phyloP scores from a whole-genome alignment of 2,888 invertebrate genomes.

The Anticlea derivata region DNA sequence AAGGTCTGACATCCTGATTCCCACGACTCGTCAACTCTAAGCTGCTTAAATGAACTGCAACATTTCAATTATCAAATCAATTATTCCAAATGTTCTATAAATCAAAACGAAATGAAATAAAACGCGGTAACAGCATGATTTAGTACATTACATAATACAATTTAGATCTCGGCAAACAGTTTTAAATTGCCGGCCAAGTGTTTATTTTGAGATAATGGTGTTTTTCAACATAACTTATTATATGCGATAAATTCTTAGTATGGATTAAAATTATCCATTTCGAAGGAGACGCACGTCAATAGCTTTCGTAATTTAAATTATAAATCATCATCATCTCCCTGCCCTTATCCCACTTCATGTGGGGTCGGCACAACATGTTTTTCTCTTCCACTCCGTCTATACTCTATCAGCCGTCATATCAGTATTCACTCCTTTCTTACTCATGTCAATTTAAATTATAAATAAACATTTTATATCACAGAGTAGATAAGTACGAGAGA shows the following conservation, averaged over 20 bases:
- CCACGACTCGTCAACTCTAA: constrained; percentile 14
- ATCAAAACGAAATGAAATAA: constrained; percentile 31
- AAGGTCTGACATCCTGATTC: constrained; percentile 19
- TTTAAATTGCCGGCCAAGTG: constrained; percentile 18
- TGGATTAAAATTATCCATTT: constrained; percentile 9
- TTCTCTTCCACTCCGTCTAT: too few relatives aligned
- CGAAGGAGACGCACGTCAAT: not conserved
- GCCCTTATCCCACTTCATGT: too few relatives aligned
- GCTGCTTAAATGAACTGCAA: constrained; percentile 16
- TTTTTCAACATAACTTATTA: constrained; percentile 20
- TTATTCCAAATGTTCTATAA: constrained; percentile 28
- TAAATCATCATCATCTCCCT: too few relatives aligned
- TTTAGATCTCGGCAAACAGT: constrained; percentile 22
- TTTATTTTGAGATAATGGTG: constrained; percentile 32
- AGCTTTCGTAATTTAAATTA: not conserved
- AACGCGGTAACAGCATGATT: constrained; percentile 31
- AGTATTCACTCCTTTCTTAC: too few relatives aligned
- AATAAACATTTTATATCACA: too few relatives aligned
- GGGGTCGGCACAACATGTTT: too few relatives aligned
- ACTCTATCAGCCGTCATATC: too few relatives aligned
- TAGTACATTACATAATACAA: constrained; percentile 32
- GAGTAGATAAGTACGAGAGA: too few relatives aligned
- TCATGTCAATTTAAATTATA: too few relatives aligned
- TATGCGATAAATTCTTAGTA: constrained; percentile 18
- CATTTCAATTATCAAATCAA: constrained; percentile 30